phyloP scores from a whole-genome alignment of 2,888 invertebrate species.

The Scaptomyza polygonia region DNA sequence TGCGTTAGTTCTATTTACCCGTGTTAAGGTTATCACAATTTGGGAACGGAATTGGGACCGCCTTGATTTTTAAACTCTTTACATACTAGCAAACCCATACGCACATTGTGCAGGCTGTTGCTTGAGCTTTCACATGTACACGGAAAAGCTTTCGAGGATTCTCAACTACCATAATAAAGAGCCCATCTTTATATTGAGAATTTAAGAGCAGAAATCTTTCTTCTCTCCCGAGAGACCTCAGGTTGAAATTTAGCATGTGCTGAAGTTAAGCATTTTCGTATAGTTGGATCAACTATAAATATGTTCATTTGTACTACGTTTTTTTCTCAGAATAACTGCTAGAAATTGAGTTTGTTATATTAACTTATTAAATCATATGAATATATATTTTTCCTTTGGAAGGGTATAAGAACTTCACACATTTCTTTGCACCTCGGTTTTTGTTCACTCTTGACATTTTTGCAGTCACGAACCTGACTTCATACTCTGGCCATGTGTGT shows the following conservation, averaged over 20 bases:
- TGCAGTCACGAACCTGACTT: slow-evolving; percentile 44
- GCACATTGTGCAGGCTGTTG: not conserved
- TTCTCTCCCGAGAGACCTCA: too few species aligned
- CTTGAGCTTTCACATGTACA: not conserved
- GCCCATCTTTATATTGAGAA: too few species aligned
- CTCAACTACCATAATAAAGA: too few species aligned
- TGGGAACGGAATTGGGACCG: not conserved
- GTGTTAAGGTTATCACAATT: fast-evolving
- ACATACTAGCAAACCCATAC: not conserved
- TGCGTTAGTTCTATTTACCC: slow-evolving; percentile 9
- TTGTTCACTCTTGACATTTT: slow-evolving; percentile 42
- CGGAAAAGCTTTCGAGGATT: too few species aligned
- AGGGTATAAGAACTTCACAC: slow-evolving; percentile 12
- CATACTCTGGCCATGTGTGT: slow-evolving; percentile 21
- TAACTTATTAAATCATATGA: not conserved
- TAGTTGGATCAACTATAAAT: too few species aligned
- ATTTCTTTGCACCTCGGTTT: slow-evolving; percentile 3
- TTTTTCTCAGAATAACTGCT: too few species aligned
- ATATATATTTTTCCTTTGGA: not conserved
- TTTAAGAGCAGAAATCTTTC: too few species aligned
- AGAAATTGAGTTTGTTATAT: too few species aligned
- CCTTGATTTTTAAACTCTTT: not conserved
- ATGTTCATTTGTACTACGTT: too few species aligned
- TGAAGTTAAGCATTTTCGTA: too few species aligned
- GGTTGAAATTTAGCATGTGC: too few species aligned